Percentiles rank a stretch among this genome's conserved stretches.
These are phyloP conservation scores for Pogonocherus hispidulus DNA, from an alignment of 2,888 invertebrate species.

Conservation along the genomic window DNA sequence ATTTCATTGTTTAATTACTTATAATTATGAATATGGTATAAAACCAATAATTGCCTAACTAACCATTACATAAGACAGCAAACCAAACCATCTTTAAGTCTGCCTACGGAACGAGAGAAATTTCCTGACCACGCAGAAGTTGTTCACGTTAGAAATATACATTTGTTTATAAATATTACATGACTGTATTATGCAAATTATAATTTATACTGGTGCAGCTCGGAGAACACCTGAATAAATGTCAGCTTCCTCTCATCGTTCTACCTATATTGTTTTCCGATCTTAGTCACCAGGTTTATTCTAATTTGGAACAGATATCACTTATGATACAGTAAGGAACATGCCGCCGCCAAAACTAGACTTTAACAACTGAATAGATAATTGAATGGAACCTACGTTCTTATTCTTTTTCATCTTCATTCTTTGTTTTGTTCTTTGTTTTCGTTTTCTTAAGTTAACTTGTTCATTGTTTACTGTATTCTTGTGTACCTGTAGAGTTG, in stretches of 20 bases:
- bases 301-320: slow-evolving; percentile 29
- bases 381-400: too few relatives aligned
- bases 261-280: slow-evolving; percentile 28
- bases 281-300: slow-evolving; percentile 33
- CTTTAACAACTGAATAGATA: too few relatives aligned
- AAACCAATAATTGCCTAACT: not conserved
- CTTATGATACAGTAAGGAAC: slow-evolving; percentile 20
- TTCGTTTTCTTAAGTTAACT: too few relatives aligned
- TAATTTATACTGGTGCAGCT: slow-evolving; percentile 33
- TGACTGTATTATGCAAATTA: slow-evolving; percentile 30
- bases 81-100: slow-evolving; percentile 5
- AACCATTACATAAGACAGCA: not conserved
- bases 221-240: slow-evolving; percentile 35
- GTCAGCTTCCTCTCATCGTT: slow-evolving; percentile 30
- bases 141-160: slow-evolving; percentile 22
- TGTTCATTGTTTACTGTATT: too few relatives aligned
- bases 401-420: too few relatives aligned
- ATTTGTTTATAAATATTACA: slow-evolving; percentile 31
- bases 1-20: not conserved
- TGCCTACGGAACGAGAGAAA: slow-evolving; percentile 18
- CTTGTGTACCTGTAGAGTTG: too few relatives aligned
- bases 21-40: not conserved
- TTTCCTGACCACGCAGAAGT: slow-evolving; percentile 23
- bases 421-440: too few relatives aligned
- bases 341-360: too few relatives aligned